Percentiles rank a stretch among this genome's conserved stretches.
Conservation (phyloP, 2,888 invertebrate species). For the Cephus spinipes region DNA sequence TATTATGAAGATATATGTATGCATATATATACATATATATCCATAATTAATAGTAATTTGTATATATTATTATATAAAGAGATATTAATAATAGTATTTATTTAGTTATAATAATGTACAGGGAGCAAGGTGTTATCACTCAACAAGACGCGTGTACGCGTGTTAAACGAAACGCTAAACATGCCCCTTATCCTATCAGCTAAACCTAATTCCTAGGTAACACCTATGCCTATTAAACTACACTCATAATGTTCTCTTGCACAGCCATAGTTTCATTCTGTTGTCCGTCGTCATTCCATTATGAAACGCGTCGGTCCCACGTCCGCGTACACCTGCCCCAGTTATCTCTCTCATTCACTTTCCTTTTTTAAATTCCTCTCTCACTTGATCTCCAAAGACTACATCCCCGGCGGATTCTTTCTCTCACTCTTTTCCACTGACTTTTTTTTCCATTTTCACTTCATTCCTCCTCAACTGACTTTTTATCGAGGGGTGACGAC, state of each 20-base stretch:
- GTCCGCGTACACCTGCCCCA: constrained; percentile 23
- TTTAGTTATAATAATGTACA: constrained; percentile 62
- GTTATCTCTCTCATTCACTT: constrained; percentile 20
- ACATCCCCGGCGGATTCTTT: constrained; percentile 10
- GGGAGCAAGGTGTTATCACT: constrained; percentile 49
- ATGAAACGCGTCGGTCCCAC: constrained; percentile 10
- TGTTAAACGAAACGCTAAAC: constrained; percentile 49
- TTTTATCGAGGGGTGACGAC: not conserved
- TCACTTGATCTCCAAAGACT: not conserved
- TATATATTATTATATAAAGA: constrained; percentile 62
- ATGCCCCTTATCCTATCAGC: constrained; percentile 58
- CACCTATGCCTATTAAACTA: constrained; percentile 63
- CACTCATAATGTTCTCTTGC: constrained; percentile 65
- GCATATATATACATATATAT: constrained; percentile 57
- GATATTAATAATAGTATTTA: constrained; percentile 60
- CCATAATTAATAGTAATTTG: constrained; percentile 52
- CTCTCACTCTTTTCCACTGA: constrained; percentile 10
- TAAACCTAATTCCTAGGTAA: constrained; percentile 64
- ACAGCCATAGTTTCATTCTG: constrained; percentile 63
- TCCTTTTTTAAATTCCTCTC: constrained; percentile 20
- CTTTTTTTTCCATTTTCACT: not conserved
- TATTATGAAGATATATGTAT: constrained; percentile 32
- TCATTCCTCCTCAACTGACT: not conserved
- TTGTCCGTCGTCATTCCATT: not conserved
- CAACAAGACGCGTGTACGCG: constrained; percentile 32